phyloP scores from a whole-genome alignment of 2,888 invertebrate species.

The Caenorhabditis afra region DNA sequence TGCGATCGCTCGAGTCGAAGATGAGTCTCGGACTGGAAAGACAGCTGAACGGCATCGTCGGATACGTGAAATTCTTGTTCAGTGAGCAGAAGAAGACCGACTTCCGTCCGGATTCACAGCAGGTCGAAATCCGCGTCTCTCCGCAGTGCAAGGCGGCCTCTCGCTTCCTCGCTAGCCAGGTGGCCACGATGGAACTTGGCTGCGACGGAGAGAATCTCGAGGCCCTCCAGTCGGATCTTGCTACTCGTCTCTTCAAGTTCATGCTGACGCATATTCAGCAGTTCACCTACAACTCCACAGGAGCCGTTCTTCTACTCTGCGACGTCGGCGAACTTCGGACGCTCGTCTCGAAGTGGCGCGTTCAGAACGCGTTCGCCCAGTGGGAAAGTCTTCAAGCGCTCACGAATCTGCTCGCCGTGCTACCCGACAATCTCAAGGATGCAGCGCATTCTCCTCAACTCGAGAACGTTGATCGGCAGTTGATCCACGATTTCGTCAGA shows the following conservation, averaged over 20 bases:
- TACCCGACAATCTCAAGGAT: constrained; percentile 95
- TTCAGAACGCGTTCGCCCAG: constrained; percentile 48
- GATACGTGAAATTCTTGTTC: constrained; percentile 53
- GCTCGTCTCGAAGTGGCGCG: constrained; percentile 62
- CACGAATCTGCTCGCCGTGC: constrained; percentile 94
- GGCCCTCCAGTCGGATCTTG: constrained; percentile 90
- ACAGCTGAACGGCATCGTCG: constrained; percentile 89
- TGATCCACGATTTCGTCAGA: constrained; percentile 93
- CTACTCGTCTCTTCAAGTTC: constrained; percentile 92
- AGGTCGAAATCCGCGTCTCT: constrained; percentile 61
- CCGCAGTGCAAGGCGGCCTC: constrained; percentile 54
- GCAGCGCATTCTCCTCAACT: constrained; percentile 93
- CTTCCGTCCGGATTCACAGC: constrained; percentile 84
- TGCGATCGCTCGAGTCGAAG: constrained; percentile 93
- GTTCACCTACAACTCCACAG: constrained; percentile 81
- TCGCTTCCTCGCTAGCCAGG: constrained; percentile 44
- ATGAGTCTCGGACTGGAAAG: constrained; percentile 86
- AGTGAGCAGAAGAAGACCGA: constrained; percentile 94
- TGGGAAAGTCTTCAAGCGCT: constrained; percentile 87
- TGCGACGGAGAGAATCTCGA: constrained; percentile 92
- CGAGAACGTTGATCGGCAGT: constrained; percentile 86
- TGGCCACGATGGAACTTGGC: constrained; percentile 59
- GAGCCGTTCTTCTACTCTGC: constrained; percentile 97
- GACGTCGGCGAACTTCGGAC: constrained; percentile 93
- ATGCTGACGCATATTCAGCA: constrained; percentile 95